Conservation (phyloP, 1,140 invertebrate genomes). For the Teleogryllus occipitalis region DNA sequence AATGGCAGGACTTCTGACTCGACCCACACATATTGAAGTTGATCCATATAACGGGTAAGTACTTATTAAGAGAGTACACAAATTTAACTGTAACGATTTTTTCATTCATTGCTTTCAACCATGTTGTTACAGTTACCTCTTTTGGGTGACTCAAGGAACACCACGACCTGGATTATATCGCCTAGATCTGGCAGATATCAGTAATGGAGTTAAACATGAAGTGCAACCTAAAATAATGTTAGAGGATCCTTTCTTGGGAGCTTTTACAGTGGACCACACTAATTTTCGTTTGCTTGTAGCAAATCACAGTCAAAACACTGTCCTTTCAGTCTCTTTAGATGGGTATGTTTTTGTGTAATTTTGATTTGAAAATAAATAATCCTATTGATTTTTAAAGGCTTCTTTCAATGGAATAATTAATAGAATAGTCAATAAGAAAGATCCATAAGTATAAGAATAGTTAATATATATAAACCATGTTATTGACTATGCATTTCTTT, state of each 20-base stretch:
- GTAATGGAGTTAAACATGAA: conserved; percentile 54
- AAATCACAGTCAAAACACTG: conserved; percentile 61
- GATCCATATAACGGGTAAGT: conserved; percentile 84
- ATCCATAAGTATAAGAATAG: too few species aligned
- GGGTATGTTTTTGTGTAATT: conserved; percentile 44
- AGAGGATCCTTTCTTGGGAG: conserved; percentile 49
- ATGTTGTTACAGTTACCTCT: conserved; percentile 57
- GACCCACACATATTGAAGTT: conserved; percentile 70
- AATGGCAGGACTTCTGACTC: conserved; percentile 51
- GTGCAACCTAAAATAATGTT: conserved; percentile 48
- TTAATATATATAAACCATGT: too few species aligned
- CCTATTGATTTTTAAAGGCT: background rate
- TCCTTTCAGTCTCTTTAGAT: conserved; percentile 70
- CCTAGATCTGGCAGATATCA: conserved; percentile 65
- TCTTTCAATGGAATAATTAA: background rate
- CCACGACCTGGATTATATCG: conserved; percentile 58
- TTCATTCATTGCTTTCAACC: background rate
- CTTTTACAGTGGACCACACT: conserved; percentile 70
- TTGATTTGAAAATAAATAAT: background rate
- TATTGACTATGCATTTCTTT: too few species aligned
- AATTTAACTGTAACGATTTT: background rate
- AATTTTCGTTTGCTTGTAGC: conserved; percentile 74
- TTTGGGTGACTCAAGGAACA: conserved; percentile 57
- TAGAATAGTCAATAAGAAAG: too few species aligned
- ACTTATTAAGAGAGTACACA: conserved; percentile 10